These are phyloP conservation scores for Alosa sapidissima DNA, from an alignment of 2,797 vertebrate genomes.

Conservation along the genomic window DNA sequence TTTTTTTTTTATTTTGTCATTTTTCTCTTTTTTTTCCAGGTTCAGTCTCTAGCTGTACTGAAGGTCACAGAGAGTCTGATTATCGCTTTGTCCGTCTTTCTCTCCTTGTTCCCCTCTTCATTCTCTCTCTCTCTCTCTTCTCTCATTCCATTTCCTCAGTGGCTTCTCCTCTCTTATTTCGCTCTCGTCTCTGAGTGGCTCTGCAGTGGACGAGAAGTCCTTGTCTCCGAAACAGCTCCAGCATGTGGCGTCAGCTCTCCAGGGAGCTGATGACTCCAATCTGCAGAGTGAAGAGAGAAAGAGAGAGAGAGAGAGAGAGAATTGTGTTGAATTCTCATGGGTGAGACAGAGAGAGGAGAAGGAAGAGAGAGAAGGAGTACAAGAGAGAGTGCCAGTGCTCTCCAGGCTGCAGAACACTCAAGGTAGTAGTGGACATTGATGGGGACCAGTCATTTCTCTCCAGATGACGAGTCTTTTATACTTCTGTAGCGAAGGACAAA, in stretches of 20 bases:
- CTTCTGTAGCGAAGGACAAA: background rate
- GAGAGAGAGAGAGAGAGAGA: conserved; percentile 11
- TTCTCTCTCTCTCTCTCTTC: conserved; percentile 29
- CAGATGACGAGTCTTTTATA: conserved; percentile 15
- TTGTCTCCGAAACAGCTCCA: conserved; percentile 62
- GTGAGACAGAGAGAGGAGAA: conserved; percentile 10
- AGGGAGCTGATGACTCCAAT: conserved; percentile 53
- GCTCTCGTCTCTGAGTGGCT: conserved; percentile 57
- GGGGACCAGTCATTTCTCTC: background rate
- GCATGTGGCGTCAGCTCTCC: conserved; percentile 45
- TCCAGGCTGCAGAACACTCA: background rate
- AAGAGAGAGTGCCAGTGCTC: background rate
- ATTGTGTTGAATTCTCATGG: conserved; percentile 29
- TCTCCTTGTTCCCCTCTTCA: conserved; percentile 22
- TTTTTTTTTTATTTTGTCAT: conserved; percentile 47
- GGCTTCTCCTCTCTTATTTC: conserved; percentile 53
- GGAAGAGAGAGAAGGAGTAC: background rate
- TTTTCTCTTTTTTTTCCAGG: conserved; percentile 49
- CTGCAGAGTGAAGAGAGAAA: conserved; percentile 35
- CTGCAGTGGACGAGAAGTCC: conserved; percentile 58
- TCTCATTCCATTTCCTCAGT: conserved; percentile 46
- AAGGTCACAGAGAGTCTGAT: conserved; percentile 61
- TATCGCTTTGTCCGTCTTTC: conserved; percentile 36
- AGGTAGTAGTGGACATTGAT: background rate
- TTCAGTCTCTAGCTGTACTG: conserved; percentile 51